Base-by-base conservation (phyloP, 2,888 invertebrate species). In the Cheiracanthium punctorium region DNA sequence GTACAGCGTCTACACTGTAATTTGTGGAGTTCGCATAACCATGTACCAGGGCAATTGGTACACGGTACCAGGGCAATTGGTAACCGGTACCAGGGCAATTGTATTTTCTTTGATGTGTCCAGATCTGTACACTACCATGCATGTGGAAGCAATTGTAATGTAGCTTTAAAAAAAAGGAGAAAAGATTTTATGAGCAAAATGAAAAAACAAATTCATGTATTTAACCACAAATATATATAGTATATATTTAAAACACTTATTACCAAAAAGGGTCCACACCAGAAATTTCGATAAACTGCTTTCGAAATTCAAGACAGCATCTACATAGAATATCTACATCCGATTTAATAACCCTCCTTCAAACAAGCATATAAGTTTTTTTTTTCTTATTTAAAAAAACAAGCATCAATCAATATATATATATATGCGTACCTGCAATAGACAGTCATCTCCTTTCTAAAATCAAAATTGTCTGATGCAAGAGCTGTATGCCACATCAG, bases 21-120 rank as follows among this genome's bases (percentile, higher is more conserved):
- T 79, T 79, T 14, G 33, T 70, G 7, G 0, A 24, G 8, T 70
- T 79, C 5, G 33, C 1, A 12, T 79, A 79, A 5, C 79, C 71
- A 33, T 71, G 24, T 7, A 48, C 48, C 4, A 70, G 77, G 7
- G 70, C n/a, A 69, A 77, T 77, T 1, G 48, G 17, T 17, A 48
- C n/a, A 4, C 7, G 48, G 17, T 17, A 48, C 48, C 48, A 48
- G 5, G 14, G 48, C 17, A 12, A 48, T 48, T 2, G 48, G n/a
- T n/a, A 37, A 48, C 48, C 7, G 48, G 17, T 17, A 48, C 48
- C 48, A 48, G 5, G 14, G 48, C 17, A 12, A 48, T 48, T 2
- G 48, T 48, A 48, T 17, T 48, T 17, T 48, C 48, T n/a, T 48
- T 48, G 17, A 48, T 10, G n/a, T 48, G 48, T 2, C 2, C 17